These are phyloP conservation scores for Hydrocynus forskahlii DNA, from an alignment of 2,797 vertebrate species.

Conservation along the genomic window DNA sequence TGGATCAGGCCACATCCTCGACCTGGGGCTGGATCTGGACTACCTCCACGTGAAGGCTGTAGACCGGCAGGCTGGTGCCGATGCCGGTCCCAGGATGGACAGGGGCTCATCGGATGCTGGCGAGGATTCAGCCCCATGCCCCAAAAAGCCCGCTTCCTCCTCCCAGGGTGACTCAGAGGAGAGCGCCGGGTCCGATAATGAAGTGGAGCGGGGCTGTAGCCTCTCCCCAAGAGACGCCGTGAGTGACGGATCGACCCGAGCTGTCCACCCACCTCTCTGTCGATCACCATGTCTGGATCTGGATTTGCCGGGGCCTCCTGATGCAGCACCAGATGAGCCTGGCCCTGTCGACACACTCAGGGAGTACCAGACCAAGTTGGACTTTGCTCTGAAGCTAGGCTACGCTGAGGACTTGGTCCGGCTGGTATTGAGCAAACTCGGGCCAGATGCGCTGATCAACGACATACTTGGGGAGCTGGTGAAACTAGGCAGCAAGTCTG, in stretches of 20 bases:
- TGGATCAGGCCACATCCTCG: slow-evolving; percentile 81
- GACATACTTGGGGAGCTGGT: slow-evolving; percentile 96
- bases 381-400: slow-evolving; percentile 96
- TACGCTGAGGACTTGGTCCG: slow-evolving; percentile 93
- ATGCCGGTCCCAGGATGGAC: slow-evolving; percentile 76
- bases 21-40: slow-evolving; percentile 86
- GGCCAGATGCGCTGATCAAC: slow-evolving; percentile 92
- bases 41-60: slow-evolving; percentile 88
- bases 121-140: slow-evolving; percentile 75
- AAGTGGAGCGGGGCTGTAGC: slow-evolving; percentile 80
- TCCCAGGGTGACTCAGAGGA: slow-evolving; percentile 83
- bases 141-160: slow-evolving; percentile 78
- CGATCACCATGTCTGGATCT: slow-evolving; percentile 79
- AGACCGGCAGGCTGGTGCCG: slow-evolving; percentile 78
- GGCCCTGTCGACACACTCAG: slow-evolving; percentile 75
- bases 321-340: slow-evolving; percentile 72
- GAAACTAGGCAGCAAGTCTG: slow-evolving; percentile 92
- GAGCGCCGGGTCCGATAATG: slow-evolving; percentile 86
- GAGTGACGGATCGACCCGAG: slow-evolving; percentile 51
- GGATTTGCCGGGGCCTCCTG: slow-evolving; percentile 71
- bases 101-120: slow-evolving; percentile 75
- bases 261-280: slow-evolving; percentile 50
- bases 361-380: slow-evolving; percentile 92
- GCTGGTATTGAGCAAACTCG: slow-evolving; percentile 92
- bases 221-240: slow-evolving; percentile 17